Base-by-base conservation (phyloP, 2,797 vertebrate genomes). In the Gymnoscopelus microlampas region DNA sequence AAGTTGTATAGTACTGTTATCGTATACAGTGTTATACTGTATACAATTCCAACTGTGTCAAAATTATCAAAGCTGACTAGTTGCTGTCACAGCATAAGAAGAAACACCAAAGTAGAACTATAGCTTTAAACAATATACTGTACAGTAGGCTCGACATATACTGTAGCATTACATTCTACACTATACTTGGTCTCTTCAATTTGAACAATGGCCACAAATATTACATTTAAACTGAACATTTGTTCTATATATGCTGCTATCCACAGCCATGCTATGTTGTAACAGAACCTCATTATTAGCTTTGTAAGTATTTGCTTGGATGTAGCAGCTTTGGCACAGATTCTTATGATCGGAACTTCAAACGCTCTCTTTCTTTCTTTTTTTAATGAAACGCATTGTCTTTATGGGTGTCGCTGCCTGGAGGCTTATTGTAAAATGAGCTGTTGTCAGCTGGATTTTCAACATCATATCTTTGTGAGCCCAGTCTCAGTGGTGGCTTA, bases 351-450 rank as follows among this genome's bases (percentile, higher is more conserved):
- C 76, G 76, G 56, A 73, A 83, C 85, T 90, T 89, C 83, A 91
- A 87, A 91, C 77, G 32, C 63, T 67, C 78, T 61, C 61, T 32
- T 79, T 61, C 61, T 32, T 76, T 71, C 74, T 68, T 78, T 79
- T 79, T 85, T 80, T 86, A 77, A 91, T 86, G 81, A 85, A 87
- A 89, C 85, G 86, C 83, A 90, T 93, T 89, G 73, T 82, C 71
- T 82, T 85, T 82, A 81, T 85, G 48, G 49, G 57, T 74, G 75
- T 80, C 55, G 70, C 60, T 80, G 80, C 88, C 87, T 69, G 2
- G 32, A 64, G 85, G 81, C 83, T 68, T 64, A 69, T 71, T 82
- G 85, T 77, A 71, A 78, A 89, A 88, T 85, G 71, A 87, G 81
- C 85, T 79, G 78, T 83, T 83, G 82, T 86, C 84, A 84, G 85